Conservation (phyloP, 2,888 invertebrate species). For the Seira sanloemensis region DNA sequence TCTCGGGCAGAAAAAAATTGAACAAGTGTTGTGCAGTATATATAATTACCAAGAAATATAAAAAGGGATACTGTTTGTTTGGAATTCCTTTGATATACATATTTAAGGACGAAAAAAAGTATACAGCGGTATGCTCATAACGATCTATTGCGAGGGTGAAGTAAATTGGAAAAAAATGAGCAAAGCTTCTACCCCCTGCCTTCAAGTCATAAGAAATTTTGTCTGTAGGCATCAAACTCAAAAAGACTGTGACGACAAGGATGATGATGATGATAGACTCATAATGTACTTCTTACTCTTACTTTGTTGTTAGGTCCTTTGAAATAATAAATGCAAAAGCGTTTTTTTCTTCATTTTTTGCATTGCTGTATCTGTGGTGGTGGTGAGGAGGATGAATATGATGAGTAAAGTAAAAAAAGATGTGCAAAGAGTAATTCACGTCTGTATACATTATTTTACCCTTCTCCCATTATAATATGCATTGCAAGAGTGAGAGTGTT, state of each 20-base stretch:
- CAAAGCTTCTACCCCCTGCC: neutral
- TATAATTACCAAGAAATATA: neutral
- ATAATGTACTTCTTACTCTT: too few species aligned
- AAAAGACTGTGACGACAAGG: conserved; percentile 26
- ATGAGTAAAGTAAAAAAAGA: neutral
- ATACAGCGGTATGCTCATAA: neutral
- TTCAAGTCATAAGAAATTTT: conserved; percentile 16
- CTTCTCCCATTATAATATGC: neutral
- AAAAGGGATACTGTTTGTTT: neutral
- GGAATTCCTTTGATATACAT: neutral
- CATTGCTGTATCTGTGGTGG: conserved; percentile 15
- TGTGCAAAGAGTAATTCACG: conserved; percentile 8
- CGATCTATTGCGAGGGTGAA: neutral
- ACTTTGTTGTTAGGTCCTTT: conserved; percentile 18
- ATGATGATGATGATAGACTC: conserved; percentile 29
- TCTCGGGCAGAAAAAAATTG: neutral
- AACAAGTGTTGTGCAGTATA: neutral
- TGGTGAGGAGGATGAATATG: conserved; percentile 19
- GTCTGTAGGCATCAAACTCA: neutral
- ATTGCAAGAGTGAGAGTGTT: conserved; percentile 63
- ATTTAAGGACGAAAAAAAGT: neutral
- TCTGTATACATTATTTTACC: neutral
- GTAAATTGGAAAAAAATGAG: neutral
- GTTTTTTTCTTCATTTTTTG: neutral
- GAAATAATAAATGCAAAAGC: conserved; percentile 4